phyloP scores from a whole-genome alignment of 1,140 invertebrate genomes.

The Drosophila sechellia region DNA sequence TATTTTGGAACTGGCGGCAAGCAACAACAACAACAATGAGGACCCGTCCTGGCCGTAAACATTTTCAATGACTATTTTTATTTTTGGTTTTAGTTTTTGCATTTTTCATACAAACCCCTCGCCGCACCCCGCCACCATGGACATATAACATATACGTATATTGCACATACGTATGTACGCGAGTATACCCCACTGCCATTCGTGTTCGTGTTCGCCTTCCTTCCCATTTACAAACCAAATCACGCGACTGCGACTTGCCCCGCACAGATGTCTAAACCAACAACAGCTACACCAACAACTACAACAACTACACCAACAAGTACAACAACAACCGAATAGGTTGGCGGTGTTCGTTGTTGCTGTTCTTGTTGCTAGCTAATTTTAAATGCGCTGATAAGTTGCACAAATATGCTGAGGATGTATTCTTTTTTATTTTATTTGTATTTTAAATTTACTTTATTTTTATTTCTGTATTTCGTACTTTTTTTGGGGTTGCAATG shows the following conservation, averaged over 20 bases:
- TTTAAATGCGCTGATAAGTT: constrained; percentile 82
- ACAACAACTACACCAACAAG: constrained; percentile 22
- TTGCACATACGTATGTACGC: background rate
- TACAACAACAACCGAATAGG: constrained; percentile 36
- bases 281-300: constrained; percentile 33
- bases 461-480: constrained; percentile 12
- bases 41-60: constrained; percentile 60
- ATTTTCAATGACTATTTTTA: constrained; percentile 82
- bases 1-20: constrained; percentile 62
- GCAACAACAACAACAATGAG: constrained; percentile 29
- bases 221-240: constrained; percentile 80
- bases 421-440: constrained; percentile 32
- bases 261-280: constrained; percentile 64
- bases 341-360: constrained; percentile 31
- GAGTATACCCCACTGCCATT: background rate
- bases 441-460: constrained; percentile 2
- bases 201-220: constrained; percentile 25
- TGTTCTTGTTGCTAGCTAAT: constrained; percentile 58
- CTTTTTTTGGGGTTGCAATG: constrained; percentile 47
- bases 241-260: constrained; percentile 72
- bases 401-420: constrained; percentile 78
- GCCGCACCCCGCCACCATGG: background rate
- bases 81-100: constrained; percentile 72
- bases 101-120: constrained; percentile 34
- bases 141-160: constrained; percentile 1